Evolutionary conservation across 2,113 vertebrate genomes (phyloP), one percentile per base, ranked within the genome.

Genomic region (Petroica traversi): DNA sequence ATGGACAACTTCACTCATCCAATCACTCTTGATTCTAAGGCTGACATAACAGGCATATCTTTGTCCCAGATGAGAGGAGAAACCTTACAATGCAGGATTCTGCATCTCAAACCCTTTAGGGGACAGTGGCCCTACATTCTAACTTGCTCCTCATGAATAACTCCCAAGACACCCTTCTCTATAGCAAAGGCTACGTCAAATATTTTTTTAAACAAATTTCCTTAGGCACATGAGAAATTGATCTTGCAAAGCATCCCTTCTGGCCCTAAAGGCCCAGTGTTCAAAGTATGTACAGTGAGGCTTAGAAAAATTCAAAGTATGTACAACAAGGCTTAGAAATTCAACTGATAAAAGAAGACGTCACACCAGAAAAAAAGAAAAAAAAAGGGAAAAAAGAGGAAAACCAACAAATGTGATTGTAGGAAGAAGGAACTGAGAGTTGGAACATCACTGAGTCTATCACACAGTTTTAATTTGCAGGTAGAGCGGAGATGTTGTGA

Each of bases 141-240:
- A 62, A 59, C 43, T 72, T 72, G 26, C 24, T 49, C 12, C 41
- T 66, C 26, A 46, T 18, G 71, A 91, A 59, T 28, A 89, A 82
- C 18, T 96, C 83, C 76, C 72, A 92, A 96, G 94, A 77, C 16
- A 69, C 55, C 59, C 26, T 76, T 62, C 72, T 91, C 36, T 67
- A 59, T 71, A 78, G 55, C 55, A 91, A 80, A 84, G 46, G 16
- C 67, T 88, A 77, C 26, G 83, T 85, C 51, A 93, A 90, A 83
- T 83, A 73, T 86, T 93, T 75, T 89, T 89, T 83, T 9, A 41
- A 93, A 66, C 29, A 69, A 24, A 83, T 86, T 92, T 90, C 82
- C 72, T 88, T 86, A 78, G 61, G 91, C 80, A 86, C 10, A 17
- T 6, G 14, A 74, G 46, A 24, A 93, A 92, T 59, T 66, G 63